A percentile compares a stretch with the other conserved stretches of the same genome.
These are phyloP conservation scores for Xiphophorus maculatus DNA, from an alignment of 2,113 vertebrate genomes.

Conservation along the genomic window DNA sequence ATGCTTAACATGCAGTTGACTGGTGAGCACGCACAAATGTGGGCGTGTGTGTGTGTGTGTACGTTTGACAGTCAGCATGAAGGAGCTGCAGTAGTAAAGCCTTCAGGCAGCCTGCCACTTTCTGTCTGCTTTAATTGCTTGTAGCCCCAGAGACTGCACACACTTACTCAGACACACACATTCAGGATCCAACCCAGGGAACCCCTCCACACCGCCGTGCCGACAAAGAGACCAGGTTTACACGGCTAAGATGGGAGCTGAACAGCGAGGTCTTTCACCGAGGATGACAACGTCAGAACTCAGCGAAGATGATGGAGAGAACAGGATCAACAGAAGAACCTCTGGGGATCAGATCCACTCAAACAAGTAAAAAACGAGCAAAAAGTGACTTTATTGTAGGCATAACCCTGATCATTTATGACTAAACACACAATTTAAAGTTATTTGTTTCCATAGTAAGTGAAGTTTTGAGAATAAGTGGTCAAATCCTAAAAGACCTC, in stretches of 20 bases:
- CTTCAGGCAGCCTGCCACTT: conserved; percentile 66
- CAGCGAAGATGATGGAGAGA: conserved; percentile 32
- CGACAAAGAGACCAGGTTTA: conserved; percentile 63
- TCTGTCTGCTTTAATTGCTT: conserved; percentile 73
- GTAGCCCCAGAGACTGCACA: conserved; percentile 58
- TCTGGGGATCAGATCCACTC: conserved; percentile 18
- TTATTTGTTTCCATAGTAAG: background rate
- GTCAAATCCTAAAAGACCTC: background rate
- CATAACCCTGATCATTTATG: conserved; percentile 45
- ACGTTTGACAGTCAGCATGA: conserved; percentile 50
- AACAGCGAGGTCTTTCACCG: conserved; percentile 54
- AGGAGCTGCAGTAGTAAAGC: conserved; percentile 55
- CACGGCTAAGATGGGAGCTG: conserved; percentile 60
- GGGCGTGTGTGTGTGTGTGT: conserved; percentile 12
- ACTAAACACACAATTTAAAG: conserved; percentile 6
- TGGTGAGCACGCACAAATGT: conserved; percentile 26
- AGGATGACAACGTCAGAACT: conserved; percentile 47
- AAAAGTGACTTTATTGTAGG: conserved; percentile 1
- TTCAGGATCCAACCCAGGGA: conserved; percentile 48
- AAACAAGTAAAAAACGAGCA: conserved; percentile 6
- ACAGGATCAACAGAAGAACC: conserved; percentile 22
- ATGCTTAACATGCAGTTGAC: conserved; percentile 56
- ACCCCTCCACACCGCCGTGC: conserved; percentile 50
- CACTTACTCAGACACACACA: conserved; percentile 36
- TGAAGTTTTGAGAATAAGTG: background rate